Evolutionary conservation across 2,797 vertebrate species (phyloP).

Genomic region (Liparis tanakae): DNA sequence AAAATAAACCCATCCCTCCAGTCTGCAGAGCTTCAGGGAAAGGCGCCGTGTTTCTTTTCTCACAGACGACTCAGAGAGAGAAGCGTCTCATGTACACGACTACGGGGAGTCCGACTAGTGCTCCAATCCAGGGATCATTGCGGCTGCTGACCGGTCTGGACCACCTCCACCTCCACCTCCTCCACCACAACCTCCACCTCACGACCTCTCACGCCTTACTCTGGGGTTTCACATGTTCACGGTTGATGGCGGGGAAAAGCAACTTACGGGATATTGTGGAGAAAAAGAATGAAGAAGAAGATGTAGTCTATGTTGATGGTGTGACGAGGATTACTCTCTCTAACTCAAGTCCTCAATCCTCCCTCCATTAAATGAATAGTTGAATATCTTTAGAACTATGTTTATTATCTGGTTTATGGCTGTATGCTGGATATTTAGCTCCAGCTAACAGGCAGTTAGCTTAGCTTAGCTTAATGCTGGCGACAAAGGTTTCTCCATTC

Average conservation of each 20-base stretch:
- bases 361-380: not conserved
- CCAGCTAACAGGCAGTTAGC: not conserved
- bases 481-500: not conserved
- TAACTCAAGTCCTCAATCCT: constrained; percentile 7
- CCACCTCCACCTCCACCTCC: not conserved
- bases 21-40: constrained; percentile 37
- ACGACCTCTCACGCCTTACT: constrained; percentile 26
- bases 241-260: not conserved
- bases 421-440: constrained; percentile 20
- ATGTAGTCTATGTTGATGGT: constrained; percentile 11
- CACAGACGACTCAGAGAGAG: constrained; percentile 58
- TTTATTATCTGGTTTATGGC: not conserved
- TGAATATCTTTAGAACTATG: not conserved
- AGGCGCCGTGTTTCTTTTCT: constrained; percentile 32
- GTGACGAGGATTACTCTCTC: constrained; percentile 4
- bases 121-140: constrained; percentile 46
- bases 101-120: constrained; percentile 48
- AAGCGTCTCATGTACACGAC: constrained; percentile 64
- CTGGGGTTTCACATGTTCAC: constrained; percentile 25
- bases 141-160: constrained; percentile 17
- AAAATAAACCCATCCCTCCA: constrained; percentile 10
- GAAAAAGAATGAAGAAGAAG: not conserved
- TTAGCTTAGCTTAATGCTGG: constrained; percentile 13
- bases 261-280: constrained; percentile 16
- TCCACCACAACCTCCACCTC: not conserved